phyloP scores from a whole-genome alignment of 1,140 invertebrate genomes.

The Diorhabda carinulata region DNA sequence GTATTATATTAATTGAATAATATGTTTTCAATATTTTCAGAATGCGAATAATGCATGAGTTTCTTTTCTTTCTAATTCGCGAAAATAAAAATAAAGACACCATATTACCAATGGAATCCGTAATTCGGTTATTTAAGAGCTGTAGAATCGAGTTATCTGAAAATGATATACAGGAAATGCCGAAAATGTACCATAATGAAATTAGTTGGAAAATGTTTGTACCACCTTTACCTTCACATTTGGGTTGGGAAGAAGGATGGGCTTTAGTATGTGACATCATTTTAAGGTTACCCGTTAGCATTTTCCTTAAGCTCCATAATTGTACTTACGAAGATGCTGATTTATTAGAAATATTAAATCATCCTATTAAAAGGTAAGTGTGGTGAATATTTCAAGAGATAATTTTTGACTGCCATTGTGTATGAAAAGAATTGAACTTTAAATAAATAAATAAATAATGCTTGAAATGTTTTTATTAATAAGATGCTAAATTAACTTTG shows the following conservation, averaged over 20 bases:
- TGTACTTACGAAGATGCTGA: slow-evolving; percentile 57
- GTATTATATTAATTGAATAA: not conserved
- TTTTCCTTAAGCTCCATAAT: slow-evolving; percentile 67
- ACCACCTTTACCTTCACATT: slow-evolving; percentile 62
- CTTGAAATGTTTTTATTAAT: too few relatives aligned
- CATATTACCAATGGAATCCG: slow-evolving; percentile 37
- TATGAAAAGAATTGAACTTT: too few relatives aligned
- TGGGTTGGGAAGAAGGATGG: slow-evolving; percentile 66
- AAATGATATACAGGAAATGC: slow-evolving; percentile 40
- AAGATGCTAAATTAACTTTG: too few relatives aligned
- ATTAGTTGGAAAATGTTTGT: slow-evolving; percentile 73
- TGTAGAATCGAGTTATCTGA: slow-evolving; percentile 27
- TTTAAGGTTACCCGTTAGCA: slow-evolving; percentile 64
- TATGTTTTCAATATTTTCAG: slow-evolving; percentile 42
- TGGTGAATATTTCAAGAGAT: too few relatives aligned
- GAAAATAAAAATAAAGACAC: slow-evolving; percentile 28
- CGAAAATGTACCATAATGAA: slow-evolving; percentile 50
- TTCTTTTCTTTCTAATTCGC: slow-evolving; percentile 67
- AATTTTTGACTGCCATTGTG: too few relatives aligned
- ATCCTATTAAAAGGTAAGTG: slow-evolving; percentile 63
- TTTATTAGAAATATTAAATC: slow-evolving; percentile 58
- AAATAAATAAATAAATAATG: too few relatives aligned
- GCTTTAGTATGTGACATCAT: slow-evolving; percentile 69
- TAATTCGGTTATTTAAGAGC: slow-evolving; percentile 20
- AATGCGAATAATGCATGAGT: slow-evolving; percentile 62